phyloP scores from a whole-genome alignment of 2,888 invertebrate species.

The Athrips mouffetella region DNA sequence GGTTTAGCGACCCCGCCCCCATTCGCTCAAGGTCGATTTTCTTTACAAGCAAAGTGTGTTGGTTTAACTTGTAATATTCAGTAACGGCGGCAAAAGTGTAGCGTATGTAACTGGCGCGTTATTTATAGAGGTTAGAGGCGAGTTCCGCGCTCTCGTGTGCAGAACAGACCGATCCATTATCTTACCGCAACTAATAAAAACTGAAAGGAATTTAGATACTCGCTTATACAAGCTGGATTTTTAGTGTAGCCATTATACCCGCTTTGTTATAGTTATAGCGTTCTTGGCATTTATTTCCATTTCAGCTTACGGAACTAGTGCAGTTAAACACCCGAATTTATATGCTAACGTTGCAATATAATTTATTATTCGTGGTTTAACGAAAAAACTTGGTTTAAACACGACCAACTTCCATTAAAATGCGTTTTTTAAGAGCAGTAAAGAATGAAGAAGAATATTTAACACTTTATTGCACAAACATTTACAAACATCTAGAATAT shows the following conservation, averaged over 20 bases:
- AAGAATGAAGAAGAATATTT: no score
- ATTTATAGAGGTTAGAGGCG: constrained; percentile 67
- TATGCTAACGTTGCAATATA: constrained; percentile 2
- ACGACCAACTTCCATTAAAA: not conserved
- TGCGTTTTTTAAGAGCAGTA: not conserved
- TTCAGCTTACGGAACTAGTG: constrained; percentile 1
- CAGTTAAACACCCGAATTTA: constrained; percentile 6
- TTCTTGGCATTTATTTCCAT: constrained; percentile 17
- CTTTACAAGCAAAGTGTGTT: constrained; percentile 49
- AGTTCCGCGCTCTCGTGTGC: constrained; percentile 55
- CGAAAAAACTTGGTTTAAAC: not conserved
- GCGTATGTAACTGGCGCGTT: constrained; percentile 55
- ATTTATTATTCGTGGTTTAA: not conserved
- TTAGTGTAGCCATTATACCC: constrained; percentile 14
- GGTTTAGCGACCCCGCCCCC: constrained; percentile 35
- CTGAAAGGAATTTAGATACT: constrained; percentile 60
- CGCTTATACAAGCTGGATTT: constrained; percentile 32
- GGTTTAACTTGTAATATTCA: constrained; percentile 66
- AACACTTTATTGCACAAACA: no score
- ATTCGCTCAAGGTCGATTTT: constrained; percentile 43
- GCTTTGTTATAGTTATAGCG: not conserved
- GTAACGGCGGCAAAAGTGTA: constrained; percentile 57
- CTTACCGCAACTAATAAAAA: constrained; percentile 70
- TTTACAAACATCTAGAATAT: no score
- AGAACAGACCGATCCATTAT: constrained; percentile 70